These are phyloP conservation scores for Saguinus oedipus DNA, from an alignment of 2,797 vertebrate species.

Conservation along the genomic window DNA sequence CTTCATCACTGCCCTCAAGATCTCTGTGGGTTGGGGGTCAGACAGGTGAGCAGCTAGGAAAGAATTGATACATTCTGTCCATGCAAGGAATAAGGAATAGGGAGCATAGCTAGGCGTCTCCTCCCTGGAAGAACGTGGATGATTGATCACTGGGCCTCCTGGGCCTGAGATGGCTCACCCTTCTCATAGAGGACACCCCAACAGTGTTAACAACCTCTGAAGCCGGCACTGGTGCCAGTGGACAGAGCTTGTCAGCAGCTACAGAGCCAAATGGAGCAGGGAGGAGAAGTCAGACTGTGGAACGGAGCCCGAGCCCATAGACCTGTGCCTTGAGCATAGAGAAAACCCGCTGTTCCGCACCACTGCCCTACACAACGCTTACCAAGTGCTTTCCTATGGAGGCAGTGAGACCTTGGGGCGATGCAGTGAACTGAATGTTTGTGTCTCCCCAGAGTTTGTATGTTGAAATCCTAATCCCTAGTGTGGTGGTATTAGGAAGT, in stretches of 20 bases:
- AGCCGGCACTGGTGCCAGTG: background rate
- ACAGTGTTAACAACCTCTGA: background rate
- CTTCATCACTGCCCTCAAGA: background rate
- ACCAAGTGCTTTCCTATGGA: background rate
- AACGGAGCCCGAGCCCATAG: background rate
- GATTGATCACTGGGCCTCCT: background rate
- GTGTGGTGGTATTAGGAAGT: background rate
- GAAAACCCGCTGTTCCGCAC: background rate
- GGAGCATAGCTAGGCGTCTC: background rate
- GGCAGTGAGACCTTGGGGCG: background rate
- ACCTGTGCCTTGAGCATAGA: background rate
- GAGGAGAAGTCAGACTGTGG: background rate
- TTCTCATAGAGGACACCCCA: background rate
- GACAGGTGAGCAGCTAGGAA: background rate
- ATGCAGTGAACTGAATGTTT: background rate
- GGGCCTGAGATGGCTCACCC: background rate
- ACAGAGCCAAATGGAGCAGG: background rate
- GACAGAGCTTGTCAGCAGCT: background rate
- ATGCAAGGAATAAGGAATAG: too few relatives aligned
- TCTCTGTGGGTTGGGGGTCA: background rate
- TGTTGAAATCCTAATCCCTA: background rate
- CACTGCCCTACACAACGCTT: background rate
- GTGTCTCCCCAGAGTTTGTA: background rate
- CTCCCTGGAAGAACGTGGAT: background rate
- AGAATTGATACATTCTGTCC: background rate